phyloP scores from a whole-genome alignment of 2,113 vertebrate species.

The Brachirus orientalis region DNA sequence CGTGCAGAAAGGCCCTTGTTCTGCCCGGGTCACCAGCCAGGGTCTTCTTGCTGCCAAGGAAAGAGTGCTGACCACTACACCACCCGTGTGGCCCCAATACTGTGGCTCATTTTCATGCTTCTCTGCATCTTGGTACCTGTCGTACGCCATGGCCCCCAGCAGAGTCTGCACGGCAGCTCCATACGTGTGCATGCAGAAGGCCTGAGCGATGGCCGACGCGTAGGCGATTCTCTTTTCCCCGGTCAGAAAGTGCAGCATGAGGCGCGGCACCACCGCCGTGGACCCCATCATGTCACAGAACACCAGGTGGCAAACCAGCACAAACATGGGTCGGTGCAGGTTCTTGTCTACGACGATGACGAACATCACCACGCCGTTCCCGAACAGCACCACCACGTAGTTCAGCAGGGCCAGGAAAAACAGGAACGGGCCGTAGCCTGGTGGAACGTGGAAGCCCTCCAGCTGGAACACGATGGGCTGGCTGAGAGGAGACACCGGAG shows the following conservation, averaged over 20 bases:
- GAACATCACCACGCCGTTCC: conserved; percentile 49
- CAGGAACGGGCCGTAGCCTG: conserved; percentile 34
- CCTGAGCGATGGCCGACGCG: conserved; percentile 53
- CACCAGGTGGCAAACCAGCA: conserved; percentile 59
- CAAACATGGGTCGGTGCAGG: conserved; percentile 71
- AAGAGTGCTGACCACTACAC: too few species aligned
- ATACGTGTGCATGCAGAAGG: conserved; percentile 53
- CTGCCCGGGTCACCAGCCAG: too few species aligned
- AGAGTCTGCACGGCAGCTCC: conserved; percentile 50
- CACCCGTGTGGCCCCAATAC: too few species aligned
- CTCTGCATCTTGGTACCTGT: conserved; percentile 56
- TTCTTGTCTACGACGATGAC: conserved; percentile 47
- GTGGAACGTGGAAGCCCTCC: conserved; percentile 59
- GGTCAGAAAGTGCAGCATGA: conserved; percentile 63
- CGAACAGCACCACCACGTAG: conserved; percentile 50
- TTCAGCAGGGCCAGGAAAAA: conserved; percentile 58
- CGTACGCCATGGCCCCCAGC: conserved; percentile 66
- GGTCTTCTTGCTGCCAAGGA: too few species aligned
- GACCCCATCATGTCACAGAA: conserved; percentile 64
- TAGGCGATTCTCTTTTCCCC: conserved; percentile 56
- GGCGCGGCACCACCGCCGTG: conserved; percentile 44
- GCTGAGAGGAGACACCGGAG: conserved; percentile 25
- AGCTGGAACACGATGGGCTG: conserved; percentile 65
- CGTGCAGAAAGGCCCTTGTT: too few species aligned
- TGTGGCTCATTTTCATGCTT: background rate